These are phyloP conservation scores for Limnodromus scolopaceus DNA, from an alignment of 2,797 vertebrate species.

Conservation along the genomic window DNA sequence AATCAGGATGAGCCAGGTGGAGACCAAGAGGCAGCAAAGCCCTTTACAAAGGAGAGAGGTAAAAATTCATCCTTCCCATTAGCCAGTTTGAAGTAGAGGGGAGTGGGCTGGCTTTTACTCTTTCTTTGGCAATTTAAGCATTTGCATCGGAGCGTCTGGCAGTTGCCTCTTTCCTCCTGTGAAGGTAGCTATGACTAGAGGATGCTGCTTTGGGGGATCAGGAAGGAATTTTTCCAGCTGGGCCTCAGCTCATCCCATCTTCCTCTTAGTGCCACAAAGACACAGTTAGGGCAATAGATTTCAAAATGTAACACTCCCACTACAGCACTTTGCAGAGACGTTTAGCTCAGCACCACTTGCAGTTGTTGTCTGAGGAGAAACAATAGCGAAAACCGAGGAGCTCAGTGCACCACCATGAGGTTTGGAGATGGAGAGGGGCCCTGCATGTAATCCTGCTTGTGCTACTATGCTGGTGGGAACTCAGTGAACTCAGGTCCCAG, in stretches of 20 bases:
- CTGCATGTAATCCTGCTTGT: fast-evolving
- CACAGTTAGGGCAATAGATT: not conserved
- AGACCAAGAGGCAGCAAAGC: not conserved
- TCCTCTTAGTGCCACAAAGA: not conserved
- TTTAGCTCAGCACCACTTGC: not conserved
- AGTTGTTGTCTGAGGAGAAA: not conserved
- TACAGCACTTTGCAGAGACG: not conserved
- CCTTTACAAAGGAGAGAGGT: not conserved
- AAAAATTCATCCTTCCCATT: not conserved
- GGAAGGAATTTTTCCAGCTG: not conserved
- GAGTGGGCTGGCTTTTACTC: not conserved
- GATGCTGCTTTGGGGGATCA: not conserved
- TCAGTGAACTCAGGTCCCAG: not conserved
- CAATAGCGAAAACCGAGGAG: fast-evolving
- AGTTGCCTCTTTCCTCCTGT: not conserved
- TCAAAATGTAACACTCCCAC: not conserved
- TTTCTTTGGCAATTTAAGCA: not conserved
- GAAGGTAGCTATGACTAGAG: not conserved
- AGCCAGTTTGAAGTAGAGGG: not conserved
- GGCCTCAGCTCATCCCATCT: not conserved
- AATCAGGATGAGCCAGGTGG: not conserved
- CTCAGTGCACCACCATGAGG: not conserved
- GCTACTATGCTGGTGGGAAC: not conserved
- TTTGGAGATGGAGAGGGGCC: not conserved
- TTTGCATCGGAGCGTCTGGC: not conserved